Evolutionary conservation across 2,797 vertebrate species (phyloP).

Genomic region (Muscicapa comitata): DNA sequence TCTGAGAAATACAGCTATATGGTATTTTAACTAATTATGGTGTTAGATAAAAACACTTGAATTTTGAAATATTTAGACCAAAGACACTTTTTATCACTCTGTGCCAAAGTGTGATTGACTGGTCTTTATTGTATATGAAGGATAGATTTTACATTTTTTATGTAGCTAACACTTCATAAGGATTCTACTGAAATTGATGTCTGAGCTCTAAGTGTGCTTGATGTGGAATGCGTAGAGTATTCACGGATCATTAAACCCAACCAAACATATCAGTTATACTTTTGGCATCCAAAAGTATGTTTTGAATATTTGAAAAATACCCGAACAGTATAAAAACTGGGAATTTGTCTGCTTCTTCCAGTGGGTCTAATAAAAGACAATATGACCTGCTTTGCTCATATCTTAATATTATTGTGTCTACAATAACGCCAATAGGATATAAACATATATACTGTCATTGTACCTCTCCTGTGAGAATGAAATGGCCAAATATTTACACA

Average conservation of each 20-base stretch:
- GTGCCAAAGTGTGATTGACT: not conserved
- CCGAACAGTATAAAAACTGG: not conserved
- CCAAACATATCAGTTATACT: not conserved
- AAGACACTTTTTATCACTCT: not conserved
- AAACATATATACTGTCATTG: conserved; percentile 52
- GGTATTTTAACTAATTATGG: not conserved
- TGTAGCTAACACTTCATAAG: not conserved
- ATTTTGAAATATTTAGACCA: conserved; percentile 60
- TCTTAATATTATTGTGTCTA: not conserved
- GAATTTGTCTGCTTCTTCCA: not conserved
- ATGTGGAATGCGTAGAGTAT: not conserved
- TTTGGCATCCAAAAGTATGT: not conserved
- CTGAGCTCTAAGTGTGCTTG: not conserved
- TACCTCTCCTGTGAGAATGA: conserved; percentile 61
- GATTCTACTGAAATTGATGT: not conserved
- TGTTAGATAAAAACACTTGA: not conserved
- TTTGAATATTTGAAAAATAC: not conserved
- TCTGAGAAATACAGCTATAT: not conserved
- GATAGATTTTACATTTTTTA: not conserved
- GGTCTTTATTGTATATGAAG: not conserved
- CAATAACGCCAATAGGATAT: not conserved
- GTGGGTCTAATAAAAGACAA: not conserved
- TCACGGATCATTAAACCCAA: not conserved
- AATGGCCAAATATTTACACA: conserved; percentile 72
- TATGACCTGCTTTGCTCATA: not conserved